A percentile compares a stretch with the other conserved stretches of the same genome.
phyloP scores from a whole-genome alignment of 1,140 invertebrate species.

The Heterodera carotae region DNA sequence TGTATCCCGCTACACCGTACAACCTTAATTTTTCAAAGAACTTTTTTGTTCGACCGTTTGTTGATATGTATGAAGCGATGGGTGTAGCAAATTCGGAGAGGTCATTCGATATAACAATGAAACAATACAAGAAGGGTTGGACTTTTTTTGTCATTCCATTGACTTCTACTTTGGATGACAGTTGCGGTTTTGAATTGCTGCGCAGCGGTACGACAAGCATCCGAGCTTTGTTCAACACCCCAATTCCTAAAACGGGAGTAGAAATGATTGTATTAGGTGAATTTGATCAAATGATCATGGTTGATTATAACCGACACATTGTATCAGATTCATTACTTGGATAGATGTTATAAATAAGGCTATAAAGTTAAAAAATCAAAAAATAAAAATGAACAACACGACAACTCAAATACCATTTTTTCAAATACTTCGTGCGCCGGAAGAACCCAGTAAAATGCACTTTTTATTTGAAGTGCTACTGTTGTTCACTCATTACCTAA shows the following conservation, averaged over 20 bases:
- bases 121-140: conserved; percentile 19
- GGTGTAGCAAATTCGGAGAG: conserved; percentile 20
- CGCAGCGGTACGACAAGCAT: conserved; percentile 24
- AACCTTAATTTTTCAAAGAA: conserved; percentile 24
- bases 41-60: conserved; percentile 23
- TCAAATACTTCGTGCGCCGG: background rate
- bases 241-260: conserved; percentile 15
- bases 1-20: conserved; percentile 35
- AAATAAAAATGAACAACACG: background rate
- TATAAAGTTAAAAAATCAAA: background rate
- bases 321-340: background rate
- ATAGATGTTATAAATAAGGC: background rate
- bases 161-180: conserved; percentile 18
- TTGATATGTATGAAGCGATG: conserved; percentile 29
- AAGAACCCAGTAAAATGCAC: background rate
- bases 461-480: background rate
- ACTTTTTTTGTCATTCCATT: conserved; percentile 24
- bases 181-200: conserved; percentile 29
- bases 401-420: background rate
- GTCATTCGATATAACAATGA: conserved; percentile 17
- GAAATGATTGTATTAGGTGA: conserved; percentile 33
- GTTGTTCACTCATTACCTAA: background rate
- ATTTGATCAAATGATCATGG: conserved; percentile 14
- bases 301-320: conserved; percentile 1
- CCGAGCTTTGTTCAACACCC: conserved; percentile 11